Evolutionary conservation across 1,140 invertebrate genomes (phyloP).

Genomic region (Heterodera schachtii): DNA sequence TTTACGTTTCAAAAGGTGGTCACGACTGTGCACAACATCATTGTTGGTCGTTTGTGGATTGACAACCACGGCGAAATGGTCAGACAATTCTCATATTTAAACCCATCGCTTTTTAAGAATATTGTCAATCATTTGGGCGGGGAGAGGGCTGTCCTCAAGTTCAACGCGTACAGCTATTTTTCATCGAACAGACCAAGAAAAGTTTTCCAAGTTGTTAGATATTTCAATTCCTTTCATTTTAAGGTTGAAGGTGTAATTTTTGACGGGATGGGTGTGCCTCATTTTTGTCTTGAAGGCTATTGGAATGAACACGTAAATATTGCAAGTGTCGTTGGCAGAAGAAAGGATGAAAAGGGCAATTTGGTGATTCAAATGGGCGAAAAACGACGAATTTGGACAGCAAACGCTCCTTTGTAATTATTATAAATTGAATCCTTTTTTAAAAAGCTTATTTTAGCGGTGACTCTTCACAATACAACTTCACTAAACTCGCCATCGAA

Average conservation of each 20-base stretch:
- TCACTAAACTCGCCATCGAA: conserved; percentile 90
- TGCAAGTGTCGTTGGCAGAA: conserved; percentile 76
- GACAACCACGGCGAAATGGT: conserved; percentile 99
- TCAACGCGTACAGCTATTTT: conserved; percentile 96
- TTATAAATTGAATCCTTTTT: conserved; percentile 4
- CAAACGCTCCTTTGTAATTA: conserved; percentile 76
- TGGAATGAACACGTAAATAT: conserved; percentile 95
- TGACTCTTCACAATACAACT: conserved; percentile 75
- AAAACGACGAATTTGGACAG: conserved; percentile 82
- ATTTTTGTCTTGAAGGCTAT: conserved; percentile 84
- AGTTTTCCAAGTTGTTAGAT: conserved; percentile 72
- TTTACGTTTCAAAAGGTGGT: conserved; percentile 74
- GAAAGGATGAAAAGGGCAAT: conserved; percentile 73
- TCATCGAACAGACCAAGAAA: conserved; percentile 87
- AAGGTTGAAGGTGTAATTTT: conserved; percentile 77
- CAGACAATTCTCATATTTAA: conserved; percentile 75
- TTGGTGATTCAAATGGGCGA: conserved; percentile 84
- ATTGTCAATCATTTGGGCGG: conserved; percentile 83
- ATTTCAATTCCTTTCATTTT: background rate
- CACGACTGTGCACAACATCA: conserved; percentile 94
- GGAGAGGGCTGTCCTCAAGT: conserved; percentile 92
- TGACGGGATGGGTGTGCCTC: conserved; percentile 71
- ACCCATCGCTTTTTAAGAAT: conserved; percentile 93
- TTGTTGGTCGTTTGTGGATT: conserved; percentile 98
- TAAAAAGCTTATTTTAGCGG: conserved; percentile 18